Evolutionary conservation across 1,140 invertebrate species (phyloP), one percentile per base, ranked within the genome.

Genomic region (Drosophila rufa): DNA sequence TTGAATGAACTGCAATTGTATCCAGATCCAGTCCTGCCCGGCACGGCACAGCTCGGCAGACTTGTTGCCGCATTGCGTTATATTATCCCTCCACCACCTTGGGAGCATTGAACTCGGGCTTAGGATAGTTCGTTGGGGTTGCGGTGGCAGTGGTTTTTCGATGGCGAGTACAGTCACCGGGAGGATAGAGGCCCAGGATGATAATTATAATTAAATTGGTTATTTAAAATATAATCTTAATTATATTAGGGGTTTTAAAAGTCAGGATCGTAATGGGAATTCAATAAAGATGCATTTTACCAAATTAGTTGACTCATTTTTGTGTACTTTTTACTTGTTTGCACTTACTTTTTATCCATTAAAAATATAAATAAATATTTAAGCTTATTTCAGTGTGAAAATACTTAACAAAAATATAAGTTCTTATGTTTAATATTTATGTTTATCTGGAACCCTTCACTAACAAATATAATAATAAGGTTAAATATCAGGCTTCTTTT

Each of bases 1-100:
- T 79, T 90, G 55, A 90, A 85, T 84, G 85, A 90, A 85, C 85
- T 81, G 53, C 30, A 30, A 45, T 51, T 38, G 68, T 73, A 70
- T 75, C 61, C 43, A 55, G 66, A 70, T 70, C 55, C 43, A 48
- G 66, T 80, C 68, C 75, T 77, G 69, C 36, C 11, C 14, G 47
- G 33, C 50, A 56, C 68, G 76, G 69, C 42, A 9, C 19, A 19
- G 19, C 19, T 19, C 11, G 57, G 40, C 50, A 56, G 83, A 85
- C 77, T 80, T 84, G 79, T 62, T 82, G 80, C 51, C 74, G 50
- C 45, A 38, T 48, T 48, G 48, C 43, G 33, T 1, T 42, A 30
- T 36, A 27, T 30, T 48, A 33, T 62, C 57, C 19, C 40, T 25
- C 30, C 55, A 56, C 51, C 51, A 51, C 59, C 27, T 46, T 60